Base-by-base conservation (phyloP, 2,113 vertebrate species). In the Rhipidura dahli region DNA sequence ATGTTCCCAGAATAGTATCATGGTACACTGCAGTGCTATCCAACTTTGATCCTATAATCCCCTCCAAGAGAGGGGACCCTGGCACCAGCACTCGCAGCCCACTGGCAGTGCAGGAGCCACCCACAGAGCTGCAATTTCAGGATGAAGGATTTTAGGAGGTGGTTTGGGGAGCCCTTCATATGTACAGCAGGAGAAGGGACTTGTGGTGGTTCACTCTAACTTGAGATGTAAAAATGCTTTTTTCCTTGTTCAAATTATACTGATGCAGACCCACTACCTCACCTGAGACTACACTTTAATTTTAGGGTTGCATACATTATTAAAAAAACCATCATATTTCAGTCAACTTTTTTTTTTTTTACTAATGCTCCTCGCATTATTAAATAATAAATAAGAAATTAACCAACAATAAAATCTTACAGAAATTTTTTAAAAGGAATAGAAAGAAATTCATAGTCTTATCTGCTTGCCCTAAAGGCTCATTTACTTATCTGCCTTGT, bases 241-340 rank as follows among this genome's bases (percentile, higher is more conserved):
- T 56, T 73, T 4, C n/a, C 68, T 33, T 24, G 9, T 61, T 82
- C 79, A 73, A 61, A 89, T 57, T 26, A n/a, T 3, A 53, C 20
- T 22, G 21, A 50, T 33, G 54, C 1, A n/a, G 45, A 65, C 10
- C 10, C 16, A n/a, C 59, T 6, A 14, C 11, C 33, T 59, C 54
- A 66, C 14, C n/a, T 23, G 21, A 90, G 33, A 23, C 12, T 9
- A 12, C 0, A 1, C 22, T 87, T 83, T 19, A 21, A 70, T 37
- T 73, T 65, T 61, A n/a, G 15, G 7, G 15, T 7, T 63, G 7
- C 11, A 2, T 35, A 54, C 4, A 30, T 13, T 23, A 54, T 8
- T 0, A 0, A 64, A 69, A 69, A 40, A 80, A 63, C 13, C 1
- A 33, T 30, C 26, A 21, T 27, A 26, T 15, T 13, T 9, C 57